Percentiles rank a stretch among this genome's conserved stretches.
Evolutionary conservation across 2,113 vertebrate species (phyloP).

Genomic region (Poeciliopsis retropinna): DNA sequence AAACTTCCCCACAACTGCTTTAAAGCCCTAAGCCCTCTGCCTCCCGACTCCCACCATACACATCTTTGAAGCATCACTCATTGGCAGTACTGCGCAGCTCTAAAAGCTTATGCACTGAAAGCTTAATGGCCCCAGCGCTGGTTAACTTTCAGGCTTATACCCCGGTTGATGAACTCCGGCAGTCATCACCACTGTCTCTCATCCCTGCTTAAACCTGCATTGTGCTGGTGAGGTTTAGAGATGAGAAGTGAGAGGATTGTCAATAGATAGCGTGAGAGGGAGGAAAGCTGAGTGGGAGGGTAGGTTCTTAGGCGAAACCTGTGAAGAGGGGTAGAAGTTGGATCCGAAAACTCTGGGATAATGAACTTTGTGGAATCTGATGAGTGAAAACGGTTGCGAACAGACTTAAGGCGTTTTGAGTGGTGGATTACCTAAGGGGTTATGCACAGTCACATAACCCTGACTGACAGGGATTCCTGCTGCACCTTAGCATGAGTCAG

Average conservation of each 20-base stretch:
- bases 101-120: conserved; percentile 62
- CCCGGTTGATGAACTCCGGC: conserved; percentile 61
- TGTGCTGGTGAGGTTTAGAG: conserved; percentile 58
- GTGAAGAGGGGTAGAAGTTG: conserved; percentile 14
- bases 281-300: conserved; percentile 13
- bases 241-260: conserved; percentile 57
- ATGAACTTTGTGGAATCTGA: conserved; percentile 26
- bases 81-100: conserved; percentile 46
- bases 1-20: conserved; percentile 60
- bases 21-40: conserved; percentile 60
- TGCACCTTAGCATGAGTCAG: conserved; percentile 21
- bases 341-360: conserved; percentile 26
- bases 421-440: conserved; percentile 43
- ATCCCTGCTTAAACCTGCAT: conserved; percentile 61
- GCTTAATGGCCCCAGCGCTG: conserved; percentile 60
- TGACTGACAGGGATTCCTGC: conserved; percentile 20
- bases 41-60: conserved; percentile 60
- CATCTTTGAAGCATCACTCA: conserved; percentile 72
- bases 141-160: conserved; percentile 72
- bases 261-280: conserved; percentile 43
- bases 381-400: background rate
- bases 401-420: conserved; percentile 20
- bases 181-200: conserved; percentile 54
- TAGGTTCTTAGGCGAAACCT: conserved; percentile 28
- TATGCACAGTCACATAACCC: conserved; percentile 12